Evolutionary conservation across 1,140 invertebrate species (phyloP).

Genomic region (Drosophila melanogaster): Release_6_plus_ISO1_MT NC_004354.4:17928501-17929000

Average conservation of each 20-base stretch:
- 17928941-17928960: conserved; percentile 5
- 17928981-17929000: conserved; percentile 19
- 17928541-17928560: conserved; percentile 62
- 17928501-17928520: conserved; percentile 73
- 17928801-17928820: too few relatives aligned
- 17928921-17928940: conserved; percentile 41
- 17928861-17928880: too few relatives aligned
- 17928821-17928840: too few relatives aligned
- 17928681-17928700: conserved; percentile 35
- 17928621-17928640: conserved; percentile 82
- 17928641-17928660: conserved; percentile 46
- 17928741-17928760: background rate
- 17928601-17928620: conserved; percentile 81
- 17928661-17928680: conserved; percentile 45
- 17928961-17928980: conserved; percentile 29
- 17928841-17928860: background rate
- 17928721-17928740: too few relatives aligned
- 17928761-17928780: background rate
- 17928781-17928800: background rate
- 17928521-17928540: conserved; percentile 69
- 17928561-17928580: conserved; percentile 61
- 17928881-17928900: too few relatives aligned
- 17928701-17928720: conserved; percentile 20
- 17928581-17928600: conserved; percentile 70
- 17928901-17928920: conserved; percentile 20